phyloP scores from a whole-genome alignment of 2,113 vertebrate species.

The Ptychochromis oligacanthus region DNA sequence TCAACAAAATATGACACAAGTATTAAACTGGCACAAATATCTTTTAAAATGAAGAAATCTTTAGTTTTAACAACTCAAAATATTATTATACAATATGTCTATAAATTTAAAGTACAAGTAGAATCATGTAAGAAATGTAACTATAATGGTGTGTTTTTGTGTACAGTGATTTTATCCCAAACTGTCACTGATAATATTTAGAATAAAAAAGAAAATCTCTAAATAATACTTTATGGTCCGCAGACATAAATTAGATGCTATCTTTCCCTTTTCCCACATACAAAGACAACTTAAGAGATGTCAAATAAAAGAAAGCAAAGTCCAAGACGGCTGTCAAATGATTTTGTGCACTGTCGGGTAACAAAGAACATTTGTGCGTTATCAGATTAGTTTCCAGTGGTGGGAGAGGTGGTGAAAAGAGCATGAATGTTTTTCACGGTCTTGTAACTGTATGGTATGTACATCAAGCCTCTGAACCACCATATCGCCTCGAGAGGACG shows the following conservation, averaged over 20 bases:
- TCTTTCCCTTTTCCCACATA: neutral
- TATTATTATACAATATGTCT: neutral
- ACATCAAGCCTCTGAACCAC: neutral
- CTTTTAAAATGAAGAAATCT: neutral
- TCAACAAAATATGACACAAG: no score
- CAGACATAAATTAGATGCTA: neutral
- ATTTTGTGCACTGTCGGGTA: neutral
- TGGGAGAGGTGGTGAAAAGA: neutral
- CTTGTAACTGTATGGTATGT: neutral
- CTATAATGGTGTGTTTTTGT: neutral
- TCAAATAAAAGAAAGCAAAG: neutral
- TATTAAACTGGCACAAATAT: no score
- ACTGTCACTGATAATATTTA: neutral
- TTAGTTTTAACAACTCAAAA: neutral
- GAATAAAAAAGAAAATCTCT: neutral
- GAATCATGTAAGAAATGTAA: no score
- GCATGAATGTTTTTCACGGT: neutral
- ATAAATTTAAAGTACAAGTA: no score
- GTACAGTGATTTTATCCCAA: neutral
- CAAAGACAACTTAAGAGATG: fast-evolving
- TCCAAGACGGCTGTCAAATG: neutral
- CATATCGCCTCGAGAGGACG: fast-evolving
- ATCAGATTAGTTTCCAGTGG: neutral
- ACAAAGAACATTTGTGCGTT: neutral
- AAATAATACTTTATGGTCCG: neutral